Conservation (phyloP, 2,888 invertebrate genomes). For the Nemapogon koenigi region DNA sequence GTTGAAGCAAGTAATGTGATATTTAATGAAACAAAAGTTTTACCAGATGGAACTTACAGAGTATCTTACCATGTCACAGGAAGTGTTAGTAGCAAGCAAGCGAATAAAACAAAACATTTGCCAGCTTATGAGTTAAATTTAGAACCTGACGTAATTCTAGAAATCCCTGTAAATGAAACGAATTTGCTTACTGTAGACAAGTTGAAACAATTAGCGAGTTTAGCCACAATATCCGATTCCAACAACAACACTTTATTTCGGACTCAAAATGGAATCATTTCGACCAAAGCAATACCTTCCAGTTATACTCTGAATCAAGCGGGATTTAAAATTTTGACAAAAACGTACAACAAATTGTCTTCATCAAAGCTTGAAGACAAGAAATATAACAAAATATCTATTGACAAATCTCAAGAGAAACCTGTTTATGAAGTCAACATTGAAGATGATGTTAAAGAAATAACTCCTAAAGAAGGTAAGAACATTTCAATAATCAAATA, state of each 20-base stretch:
- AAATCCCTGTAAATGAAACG: slow-evolving; percentile 48
- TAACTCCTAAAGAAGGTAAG: slow-evolving; percentile 28
- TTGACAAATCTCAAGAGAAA: slow-evolving; percentile 41
- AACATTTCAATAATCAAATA: background rate
- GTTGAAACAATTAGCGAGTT: slow-evolving; percentile 60
- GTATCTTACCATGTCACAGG: slow-evolving; percentile 57
- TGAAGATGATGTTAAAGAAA: slow-evolving; percentile 30
- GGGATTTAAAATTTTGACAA: slow-evolving; percentile 70
- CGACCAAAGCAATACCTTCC: slow-evolving; percentile 67
- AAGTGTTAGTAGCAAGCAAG: slow-evolving; percentile 54
- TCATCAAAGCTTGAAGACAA: slow-evolving; percentile 51
- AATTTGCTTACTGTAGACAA: slow-evolving; percentile 48
- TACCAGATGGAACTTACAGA: slow-evolving; percentile 51
- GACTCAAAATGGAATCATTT: slow-evolving; percentile 56
- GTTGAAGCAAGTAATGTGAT: slow-evolving; percentile 11
- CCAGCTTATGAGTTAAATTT: slow-evolving; percentile 50
- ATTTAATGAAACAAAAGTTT: slow-evolving; percentile 18
- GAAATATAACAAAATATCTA: slow-evolving; percentile 26
- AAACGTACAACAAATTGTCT: slow-evolving; percentile 66
- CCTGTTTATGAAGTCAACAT: slow-evolving; percentile 28
- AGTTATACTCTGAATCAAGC: slow-evolving; percentile 69
- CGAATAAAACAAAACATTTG: slow-evolving; percentile 47
- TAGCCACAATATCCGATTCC: slow-evolving; percentile 61
- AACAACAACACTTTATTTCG: slow-evolving; percentile 58
- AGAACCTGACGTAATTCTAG: slow-evolving; percentile 51